phyloP scores from a whole-genome alignment of 2,797 vertebrate genomes.

The Synaphobranchus kaupii region DNA sequence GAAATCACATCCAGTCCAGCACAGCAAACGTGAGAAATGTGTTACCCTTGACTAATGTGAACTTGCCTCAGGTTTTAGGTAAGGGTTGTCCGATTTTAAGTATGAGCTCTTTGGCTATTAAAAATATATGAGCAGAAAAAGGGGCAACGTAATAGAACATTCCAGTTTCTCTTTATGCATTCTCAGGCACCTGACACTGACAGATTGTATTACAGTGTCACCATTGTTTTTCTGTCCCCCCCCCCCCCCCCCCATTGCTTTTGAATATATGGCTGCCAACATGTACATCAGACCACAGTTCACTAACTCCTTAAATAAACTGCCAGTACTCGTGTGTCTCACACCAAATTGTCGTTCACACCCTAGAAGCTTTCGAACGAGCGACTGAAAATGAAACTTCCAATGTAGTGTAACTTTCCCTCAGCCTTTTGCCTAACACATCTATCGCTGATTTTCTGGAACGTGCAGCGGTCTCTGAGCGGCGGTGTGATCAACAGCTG shows the following conservation, averaged over 20 bases:
- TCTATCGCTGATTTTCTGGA: background rate
- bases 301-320: slow-evolving; percentile 10
- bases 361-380: slow-evolving; percentile 17
- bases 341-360: slow-evolving; percentile 21
- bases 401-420: slow-evolving; percentile 14
- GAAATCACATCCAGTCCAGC: background rate
- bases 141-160: background rate
- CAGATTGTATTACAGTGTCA: slow-evolving; percentile 6
- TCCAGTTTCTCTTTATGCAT: background rate
- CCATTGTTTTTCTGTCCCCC: background rate
- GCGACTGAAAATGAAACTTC: slow-evolving; percentile 20
- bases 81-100: background rate
- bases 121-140: background rate
- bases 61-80: background rate
- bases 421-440: slow-evolving; percentile 13
- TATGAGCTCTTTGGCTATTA: background rate
- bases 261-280: background rate
- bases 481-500: background rate
- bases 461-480: background rate
- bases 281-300: background rate
- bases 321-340: slow-evolving; percentile 16
- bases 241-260: background rate
- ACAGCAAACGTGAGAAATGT: background rate
- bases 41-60: background rate
- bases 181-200: background rate